Evolutionary conservation across 2,113 vertebrate genomes (phyloP), one percentile per base, ranked within the genome.

Genomic region (Nerophis ophidion): DNA sequence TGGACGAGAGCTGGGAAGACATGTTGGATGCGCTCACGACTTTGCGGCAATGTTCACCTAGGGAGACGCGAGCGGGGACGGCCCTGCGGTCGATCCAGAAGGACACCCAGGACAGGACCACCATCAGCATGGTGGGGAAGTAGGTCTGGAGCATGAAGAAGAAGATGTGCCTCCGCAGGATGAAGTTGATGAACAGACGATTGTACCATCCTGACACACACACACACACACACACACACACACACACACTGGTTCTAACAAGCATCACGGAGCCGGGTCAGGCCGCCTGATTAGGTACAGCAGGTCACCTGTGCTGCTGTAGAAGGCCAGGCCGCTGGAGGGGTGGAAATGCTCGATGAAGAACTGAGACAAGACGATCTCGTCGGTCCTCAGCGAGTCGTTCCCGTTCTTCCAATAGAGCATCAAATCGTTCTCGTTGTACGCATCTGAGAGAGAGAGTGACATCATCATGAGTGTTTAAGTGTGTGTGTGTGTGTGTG

Each of bases 71-170:
- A 8, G 94, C 93, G 11, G 93, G 93, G 57, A 96, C 93, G 0
- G 94, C 93, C 86, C 94, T 88, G 73, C 90, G 83, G 80, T 95
- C 93, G 65, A 96, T 96, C 94, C 93, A 96, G 83, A 97, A 97
- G 17, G 94, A 98, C 57, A 97, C 93, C 93, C 93, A 95, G 2
- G 91, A 96, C 36, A 98, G 87, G 73, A 96, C 93, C 38, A 96
- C 93, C 94, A 97, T 96, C 80, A 98, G 76, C 92, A 95, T 93
- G 55, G 93, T 94, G 56, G 92, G 94, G 70, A 98, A 97, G 77
- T 95, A 97, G 5, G 93, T 95, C 85, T 98, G 93, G 44, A 98
- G 91, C 86, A 96, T 85, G 70, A 98, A 97, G 87, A 97, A 98
- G 92, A 97, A 95, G 82, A 95, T 92, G 75, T 95, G 93, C 66